Conservation (phyloP, 2,888 invertebrate species). For the Zootermopsis nevadensis region DNA sequence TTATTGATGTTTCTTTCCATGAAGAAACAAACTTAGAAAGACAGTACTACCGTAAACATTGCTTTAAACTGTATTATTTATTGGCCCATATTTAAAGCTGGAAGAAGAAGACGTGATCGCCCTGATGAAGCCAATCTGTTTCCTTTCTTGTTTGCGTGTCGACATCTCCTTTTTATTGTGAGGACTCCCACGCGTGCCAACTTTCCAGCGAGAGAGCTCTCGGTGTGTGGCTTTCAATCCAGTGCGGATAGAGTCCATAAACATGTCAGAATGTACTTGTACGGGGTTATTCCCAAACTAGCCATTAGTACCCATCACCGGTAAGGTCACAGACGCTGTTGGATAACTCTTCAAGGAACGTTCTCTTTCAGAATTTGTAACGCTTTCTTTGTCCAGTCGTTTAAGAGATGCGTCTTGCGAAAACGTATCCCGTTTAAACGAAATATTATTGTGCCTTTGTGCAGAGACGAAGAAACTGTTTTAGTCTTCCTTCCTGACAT, state of each 20-base stretch:
- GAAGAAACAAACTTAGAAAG: not conserved
- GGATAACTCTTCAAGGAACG: not conserved
- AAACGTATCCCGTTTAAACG: too few species aligned
- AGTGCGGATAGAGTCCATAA: not conserved
- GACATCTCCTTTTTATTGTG: slow-evolving; percentile 6
- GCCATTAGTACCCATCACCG: slow-evolving; percentile 8
- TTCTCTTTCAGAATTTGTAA: not conserved
- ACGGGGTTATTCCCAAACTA: not conserved
- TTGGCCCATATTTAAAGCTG: not conserved
- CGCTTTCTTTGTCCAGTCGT: too few species aligned
- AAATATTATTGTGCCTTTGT: too few species aligned
- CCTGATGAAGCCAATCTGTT: slow-evolving; percentile 29
- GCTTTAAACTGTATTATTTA: not conserved
- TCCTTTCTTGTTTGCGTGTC: slow-evolving; percentile 27
- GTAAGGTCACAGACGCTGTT: too few species aligned
- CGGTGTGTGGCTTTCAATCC: slow-evolving; percentile 1
- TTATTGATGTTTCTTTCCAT: not conserved
- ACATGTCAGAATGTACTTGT: not conserved
- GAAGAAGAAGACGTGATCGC: not conserved
- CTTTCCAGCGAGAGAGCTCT: slow-evolving; percentile 25
- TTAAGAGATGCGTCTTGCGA: too few species aligned
- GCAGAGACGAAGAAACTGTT: too few species aligned
- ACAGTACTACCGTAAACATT: not conserved
- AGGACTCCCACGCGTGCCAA: slow-evolving; percentile 33
- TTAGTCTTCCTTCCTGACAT: too few species aligned